Evolutionary conservation across 2,113 vertebrate genomes (phyloP).

Genomic region (Nothocercus julius): DNA sequence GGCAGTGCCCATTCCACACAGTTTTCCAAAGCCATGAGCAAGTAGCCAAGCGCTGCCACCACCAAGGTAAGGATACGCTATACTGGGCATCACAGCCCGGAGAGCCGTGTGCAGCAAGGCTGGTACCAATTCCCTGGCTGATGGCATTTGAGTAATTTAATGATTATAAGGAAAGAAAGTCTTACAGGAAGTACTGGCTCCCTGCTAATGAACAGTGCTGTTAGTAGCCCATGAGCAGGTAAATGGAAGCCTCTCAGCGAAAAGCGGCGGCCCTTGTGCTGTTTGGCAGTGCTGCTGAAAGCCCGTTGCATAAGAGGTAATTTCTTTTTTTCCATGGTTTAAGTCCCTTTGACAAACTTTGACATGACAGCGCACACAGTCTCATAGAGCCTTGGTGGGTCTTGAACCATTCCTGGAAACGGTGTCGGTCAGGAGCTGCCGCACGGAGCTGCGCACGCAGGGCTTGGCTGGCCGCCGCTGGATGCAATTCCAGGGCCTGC

Average conservation of each 20-base stretch:
- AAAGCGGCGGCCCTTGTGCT: background rate
- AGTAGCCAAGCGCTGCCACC: fast-evolving
- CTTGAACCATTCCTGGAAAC: background rate
- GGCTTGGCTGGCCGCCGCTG: no score
- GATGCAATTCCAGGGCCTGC: background rate
- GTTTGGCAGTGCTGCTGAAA: background rate
- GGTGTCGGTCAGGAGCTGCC: fast-evolving
- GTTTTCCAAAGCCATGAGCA: background rate
- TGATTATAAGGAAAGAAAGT: background rate
- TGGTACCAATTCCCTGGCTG: background rate
- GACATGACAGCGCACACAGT: background rate
- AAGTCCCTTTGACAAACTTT: background rate
- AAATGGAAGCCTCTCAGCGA: background rate
- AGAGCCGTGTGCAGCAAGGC: background rate
- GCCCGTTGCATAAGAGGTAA: fast-evolving
- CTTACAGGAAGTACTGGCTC: background rate
- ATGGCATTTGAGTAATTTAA: background rate
- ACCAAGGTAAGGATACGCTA: fast-evolving
- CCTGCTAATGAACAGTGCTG: background rate
- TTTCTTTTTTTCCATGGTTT: background rate
- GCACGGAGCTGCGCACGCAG: fast-evolving
- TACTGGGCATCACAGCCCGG: background rate
- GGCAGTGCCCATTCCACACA: background rate
- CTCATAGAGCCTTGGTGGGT: background rate
- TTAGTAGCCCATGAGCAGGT: fast-evolving